Percentiles rank a stretch among this genome's conserved stretches.
These are phyloP conservation scores for Alethe diademata DNA, from an alignment of 2,113 vertebrate species.

Conservation along the genomic window DNA sequence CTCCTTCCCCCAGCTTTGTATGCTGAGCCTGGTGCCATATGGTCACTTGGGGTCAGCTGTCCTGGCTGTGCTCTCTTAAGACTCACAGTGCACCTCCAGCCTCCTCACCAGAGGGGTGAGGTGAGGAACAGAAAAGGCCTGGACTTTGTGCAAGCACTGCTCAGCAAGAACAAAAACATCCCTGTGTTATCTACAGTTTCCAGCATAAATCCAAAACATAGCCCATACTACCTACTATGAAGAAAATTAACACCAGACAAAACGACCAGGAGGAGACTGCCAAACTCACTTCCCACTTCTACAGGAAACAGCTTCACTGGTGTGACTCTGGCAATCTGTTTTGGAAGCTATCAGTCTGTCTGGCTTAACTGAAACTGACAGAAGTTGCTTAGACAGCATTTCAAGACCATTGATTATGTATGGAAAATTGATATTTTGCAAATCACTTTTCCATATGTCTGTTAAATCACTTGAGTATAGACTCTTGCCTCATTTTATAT, in stretches of 20 bases:
- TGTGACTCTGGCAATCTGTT: neutral
- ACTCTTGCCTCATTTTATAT: neutral
- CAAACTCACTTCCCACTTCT: neutral
- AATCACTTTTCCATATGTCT: neutral
- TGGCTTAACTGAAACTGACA: neutral
- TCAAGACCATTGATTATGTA: neutral
- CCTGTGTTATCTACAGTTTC: neutral
- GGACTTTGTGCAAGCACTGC: neutral
- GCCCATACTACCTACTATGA: too few species aligned
- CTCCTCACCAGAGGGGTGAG: neutral
- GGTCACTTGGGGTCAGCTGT: neutral
- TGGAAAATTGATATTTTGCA: neutral
- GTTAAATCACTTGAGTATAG: neutral
- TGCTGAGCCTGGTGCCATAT: neutral
- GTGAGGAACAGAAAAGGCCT: neutral
- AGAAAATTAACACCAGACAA: neutral
- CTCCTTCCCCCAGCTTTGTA: neutral
- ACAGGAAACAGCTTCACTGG: neutral
- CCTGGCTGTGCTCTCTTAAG: neutral
- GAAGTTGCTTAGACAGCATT: neutral
- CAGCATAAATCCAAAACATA: neutral
- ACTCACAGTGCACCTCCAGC: neutral
- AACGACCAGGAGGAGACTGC: neutral
- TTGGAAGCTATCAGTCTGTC: neutral
- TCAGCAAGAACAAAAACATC: neutral